Evolutionary conservation across 2,113 vertebrate species (phyloP).

Genomic region (Epinephelus moara): DNA sequence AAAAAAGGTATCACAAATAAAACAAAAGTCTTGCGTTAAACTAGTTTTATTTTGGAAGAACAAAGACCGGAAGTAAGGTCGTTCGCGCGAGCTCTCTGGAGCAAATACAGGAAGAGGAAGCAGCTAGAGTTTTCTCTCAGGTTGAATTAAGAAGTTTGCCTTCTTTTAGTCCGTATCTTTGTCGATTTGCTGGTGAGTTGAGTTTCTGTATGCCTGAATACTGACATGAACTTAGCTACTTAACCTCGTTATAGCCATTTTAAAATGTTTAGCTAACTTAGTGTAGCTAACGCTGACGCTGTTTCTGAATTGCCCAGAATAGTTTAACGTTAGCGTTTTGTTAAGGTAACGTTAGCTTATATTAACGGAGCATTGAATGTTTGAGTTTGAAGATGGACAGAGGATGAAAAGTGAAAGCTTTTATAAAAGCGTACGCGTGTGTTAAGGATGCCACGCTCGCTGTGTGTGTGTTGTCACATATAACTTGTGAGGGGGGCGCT

Average conservation of each 20-base stretch:
- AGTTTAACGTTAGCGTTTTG: slow-evolving; percentile 12
- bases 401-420: not conserved
- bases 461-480: not conserved
- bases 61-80: no score
- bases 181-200: slow-evolving; percentile 11
- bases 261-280: not conserved
- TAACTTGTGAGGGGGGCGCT: not conserved
- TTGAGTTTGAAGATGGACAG: not conserved
- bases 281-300: not conserved
- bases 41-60: no score
- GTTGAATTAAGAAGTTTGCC: not conserved
- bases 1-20: no score
- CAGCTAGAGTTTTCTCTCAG: not conserved
- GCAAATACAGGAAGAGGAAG: slow-evolving; percentile 38
- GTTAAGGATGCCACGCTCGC: no score
- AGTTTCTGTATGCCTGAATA: not conserved
- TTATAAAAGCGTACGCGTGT: not conserved
- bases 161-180: not conserved
- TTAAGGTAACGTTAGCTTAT: not conserved
- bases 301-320: not conserved
- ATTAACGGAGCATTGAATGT: not conserved
- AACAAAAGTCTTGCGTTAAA: no score
- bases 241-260: not conserved
- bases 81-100: not conserved
- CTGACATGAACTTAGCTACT: fast-evolving